Evolutionary conservation across 2,888 invertebrate species (phyloP).

Genomic region (Microplitis manilae): DNA sequence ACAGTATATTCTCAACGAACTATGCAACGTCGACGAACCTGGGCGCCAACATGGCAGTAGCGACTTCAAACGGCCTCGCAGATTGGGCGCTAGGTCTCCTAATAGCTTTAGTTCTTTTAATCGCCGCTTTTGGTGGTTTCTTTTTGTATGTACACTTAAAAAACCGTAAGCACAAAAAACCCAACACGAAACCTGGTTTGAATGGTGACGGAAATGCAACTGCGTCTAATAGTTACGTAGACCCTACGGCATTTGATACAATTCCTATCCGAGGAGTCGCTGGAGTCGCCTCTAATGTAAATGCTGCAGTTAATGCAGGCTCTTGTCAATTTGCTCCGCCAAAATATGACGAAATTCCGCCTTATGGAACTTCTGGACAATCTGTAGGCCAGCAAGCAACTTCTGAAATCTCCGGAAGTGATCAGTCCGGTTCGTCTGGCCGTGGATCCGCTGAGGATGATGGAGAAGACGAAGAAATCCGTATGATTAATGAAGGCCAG

Average conservation of each 20-base stretch:
- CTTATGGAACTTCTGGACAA: slow-evolving; percentile 81
- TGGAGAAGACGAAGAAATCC: slow-evolving; percentile 94
- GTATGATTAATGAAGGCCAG: slow-evolving; percentile 96
- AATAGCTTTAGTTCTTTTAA: slow-evolving; percentile 85
- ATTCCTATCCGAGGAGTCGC: slow-evolving; percentile 85
- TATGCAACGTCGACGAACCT: slow-evolving; percentile 73
- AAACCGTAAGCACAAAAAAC: slow-evolving; percentile 84
- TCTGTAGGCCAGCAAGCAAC: slow-evolving; percentile 79
- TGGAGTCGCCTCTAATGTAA: slow-evolving; percentile 64
- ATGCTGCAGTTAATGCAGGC: slow-evolving; percentile 66
- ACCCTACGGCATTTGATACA: slow-evolving; percentile 91
- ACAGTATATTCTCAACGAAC: slow-evolving; percentile 65
- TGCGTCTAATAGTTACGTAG: slow-evolving; percentile 85
- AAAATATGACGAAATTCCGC: slow-evolving; percentile 92
- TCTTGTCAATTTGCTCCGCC: slow-evolving; percentile 87
- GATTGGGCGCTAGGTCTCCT: slow-evolving; percentile 92
- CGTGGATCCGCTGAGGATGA: slow-evolving; percentile 96
- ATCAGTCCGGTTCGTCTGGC: slow-evolving; percentile 96
- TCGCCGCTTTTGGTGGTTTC: slow-evolving; percentile 88
- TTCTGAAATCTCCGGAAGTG: slow-evolving; percentile 93
- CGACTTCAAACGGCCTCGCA: slow-evolving; percentile 80
- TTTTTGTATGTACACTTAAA: slow-evolving; percentile 89
- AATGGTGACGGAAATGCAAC: slow-evolving; percentile 83
- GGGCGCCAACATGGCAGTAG: slow-evolving; percentile 76
- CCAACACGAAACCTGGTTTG: slow-evolving; percentile 82